Conservation (phyloP, 2,113 vertebrate species). For the Tupaia tana region DNA sequence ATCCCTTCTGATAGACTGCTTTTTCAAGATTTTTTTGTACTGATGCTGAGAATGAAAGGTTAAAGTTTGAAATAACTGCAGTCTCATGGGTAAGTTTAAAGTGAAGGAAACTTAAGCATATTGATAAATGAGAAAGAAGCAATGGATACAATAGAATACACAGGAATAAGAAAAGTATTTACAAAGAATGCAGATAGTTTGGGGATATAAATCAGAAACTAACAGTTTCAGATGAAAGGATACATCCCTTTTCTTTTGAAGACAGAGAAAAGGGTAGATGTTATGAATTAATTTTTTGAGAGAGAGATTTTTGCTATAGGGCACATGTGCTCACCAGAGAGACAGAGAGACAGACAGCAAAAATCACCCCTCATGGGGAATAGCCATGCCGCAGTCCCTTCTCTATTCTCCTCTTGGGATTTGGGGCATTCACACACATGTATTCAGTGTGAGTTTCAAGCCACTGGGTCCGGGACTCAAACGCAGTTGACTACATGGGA, state of each 20-base stretch:
- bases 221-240: background rate
- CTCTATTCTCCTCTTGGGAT: no score
- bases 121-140: background rate
- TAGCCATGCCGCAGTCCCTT: no score
- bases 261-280: background rate
- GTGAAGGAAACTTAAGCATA: background rate
- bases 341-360: no score
- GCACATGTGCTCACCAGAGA: no score
- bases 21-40: background rate
- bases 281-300: no score
- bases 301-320: no score
- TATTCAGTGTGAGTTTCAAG: no score
- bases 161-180: background rate
- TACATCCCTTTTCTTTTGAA: background rate
- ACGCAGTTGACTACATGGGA: no score
- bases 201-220: background rate
- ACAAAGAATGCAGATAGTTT: background rate
- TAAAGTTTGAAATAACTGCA: background rate
- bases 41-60: background rate
- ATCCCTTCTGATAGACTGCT: background rate
- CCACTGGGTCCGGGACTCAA: no score
- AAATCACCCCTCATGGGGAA: no score
- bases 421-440: no score
- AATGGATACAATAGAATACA: background rate
- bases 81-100: background rate